Evolutionary conservation across 2,888 invertebrate genomes (phyloP).

Genomic region (Mythimna albipuncta): DNA sequence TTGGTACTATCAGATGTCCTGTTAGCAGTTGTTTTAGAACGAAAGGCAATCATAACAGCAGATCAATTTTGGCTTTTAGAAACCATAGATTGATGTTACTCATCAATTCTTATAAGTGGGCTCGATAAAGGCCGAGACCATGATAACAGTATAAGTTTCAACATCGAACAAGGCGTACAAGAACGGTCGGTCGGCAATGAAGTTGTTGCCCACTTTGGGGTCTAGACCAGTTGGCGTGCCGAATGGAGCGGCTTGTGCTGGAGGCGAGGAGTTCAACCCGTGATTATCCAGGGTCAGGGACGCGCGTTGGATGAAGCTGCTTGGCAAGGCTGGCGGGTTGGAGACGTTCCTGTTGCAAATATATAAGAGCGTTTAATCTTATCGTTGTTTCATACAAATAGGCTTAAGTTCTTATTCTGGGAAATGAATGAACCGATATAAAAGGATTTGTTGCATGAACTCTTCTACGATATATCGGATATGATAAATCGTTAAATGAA

Average conservation of each 20-base stretch:
- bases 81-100: not conserved
- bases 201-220: not conserved
- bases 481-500: too few relatives aligned
- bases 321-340: slow-evolving; percentile 60
- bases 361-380: too few relatives aligned
- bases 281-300: slow-evolving; percentile 52
- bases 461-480: not conserved
- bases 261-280: slow-evolving; percentile 33
- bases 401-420: too few relatives aligned
- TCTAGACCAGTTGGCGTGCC: slow-evolving; percentile 25
- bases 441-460: not conserved
- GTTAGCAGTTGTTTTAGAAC: not conserved
- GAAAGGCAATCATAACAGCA: not conserved
- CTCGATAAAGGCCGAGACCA: slow-evolving; percentile 23
- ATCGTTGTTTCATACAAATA: too few relatives aligned
- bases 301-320: slow-evolving; percentile 58
- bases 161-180: slow-evolving; percentile 50
- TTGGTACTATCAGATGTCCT: not conserved
- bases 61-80: too few relatives aligned
- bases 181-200: too few relatives aligned
- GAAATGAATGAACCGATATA: too few relatives aligned
- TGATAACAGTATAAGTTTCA: slow-evolving; percentile 35
- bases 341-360: slow-evolving; percentile 15
- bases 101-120: slow-evolving; percentile 48
- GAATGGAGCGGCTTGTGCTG: not conserved